These are phyloP conservation scores for Cecidostiba fungosa DNA, from an alignment of 2,888 invertebrate genomes.

Conservation along the genomic window DNA sequence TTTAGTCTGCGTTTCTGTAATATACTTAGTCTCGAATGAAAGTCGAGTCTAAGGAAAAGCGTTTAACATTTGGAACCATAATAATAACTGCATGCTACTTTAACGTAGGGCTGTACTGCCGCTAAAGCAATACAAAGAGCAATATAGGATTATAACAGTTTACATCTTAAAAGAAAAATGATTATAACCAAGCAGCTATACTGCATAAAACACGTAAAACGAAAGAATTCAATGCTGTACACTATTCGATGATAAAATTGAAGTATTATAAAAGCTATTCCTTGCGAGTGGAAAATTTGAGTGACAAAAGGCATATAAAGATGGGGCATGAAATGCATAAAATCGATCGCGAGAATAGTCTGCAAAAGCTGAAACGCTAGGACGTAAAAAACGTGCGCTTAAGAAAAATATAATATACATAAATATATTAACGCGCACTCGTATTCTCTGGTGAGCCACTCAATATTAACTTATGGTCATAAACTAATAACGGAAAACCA, in stretches of 20 bases:
- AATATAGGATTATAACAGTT: slow-evolving; percentile 73
- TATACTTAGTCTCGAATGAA: background rate
- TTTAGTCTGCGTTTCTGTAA: background rate
- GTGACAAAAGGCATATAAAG: slow-evolving; percentile 32
- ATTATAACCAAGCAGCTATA: slow-evolving; percentile 35
- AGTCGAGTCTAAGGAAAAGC: background rate
- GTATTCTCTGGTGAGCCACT: slow-evolving; percentile 62
- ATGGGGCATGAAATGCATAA: slow-evolving; percentile 59
- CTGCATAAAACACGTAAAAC: slow-evolving; percentile 39
- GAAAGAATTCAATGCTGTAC: background rate
- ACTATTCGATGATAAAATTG: slow-evolving; percentile 27
- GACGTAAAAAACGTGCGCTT: slow-evolving; percentile 52
- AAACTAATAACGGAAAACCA: slow-evolving; percentile 60
- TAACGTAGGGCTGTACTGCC: slow-evolving; percentile 76
- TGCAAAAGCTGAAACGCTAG: slow-evolving; percentile 20
- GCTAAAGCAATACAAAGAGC: slow-evolving; percentile 79
- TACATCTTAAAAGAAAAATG: slow-evolving; percentile 58
- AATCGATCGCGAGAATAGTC: slow-evolving; percentile 2
- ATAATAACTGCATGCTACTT: slow-evolving; percentile 74
- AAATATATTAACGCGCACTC: slow-evolving; percentile 52
- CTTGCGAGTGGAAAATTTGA: background rate
- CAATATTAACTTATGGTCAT: slow-evolving; percentile 66
- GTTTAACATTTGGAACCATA: slow-evolving; percentile 43
- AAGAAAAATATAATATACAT: slow-evolving; percentile 36
- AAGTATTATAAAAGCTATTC: slow-evolving; percentile 38